These are phyloP conservation scores for Xiphophorus couchianus DNA, from an alignment of 2,113 vertebrate genomes.

Conservation along the genomic window DNA sequence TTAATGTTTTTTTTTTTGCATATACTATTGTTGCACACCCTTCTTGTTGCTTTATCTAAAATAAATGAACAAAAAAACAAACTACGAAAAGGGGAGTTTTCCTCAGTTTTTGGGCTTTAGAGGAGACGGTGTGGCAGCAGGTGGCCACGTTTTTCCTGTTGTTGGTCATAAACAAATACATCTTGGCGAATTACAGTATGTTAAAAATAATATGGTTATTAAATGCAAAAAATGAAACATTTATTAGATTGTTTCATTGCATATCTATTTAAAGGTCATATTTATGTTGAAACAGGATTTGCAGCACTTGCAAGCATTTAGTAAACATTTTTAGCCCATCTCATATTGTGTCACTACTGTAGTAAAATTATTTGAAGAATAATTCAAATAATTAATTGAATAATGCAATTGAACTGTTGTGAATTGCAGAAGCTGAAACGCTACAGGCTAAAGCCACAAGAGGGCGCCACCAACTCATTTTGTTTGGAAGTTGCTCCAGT, in stretches of 20 bases:
- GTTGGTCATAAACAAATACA: conserved; percentile 24
- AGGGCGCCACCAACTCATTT: conserved; percentile 42
- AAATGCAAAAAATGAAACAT: neutral
- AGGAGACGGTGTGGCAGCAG: conserved; percentile 3
- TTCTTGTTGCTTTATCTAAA: conserved; percentile 31
- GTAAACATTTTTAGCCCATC: conserved; percentile 34
- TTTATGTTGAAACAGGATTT: neutral
- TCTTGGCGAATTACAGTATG: no score
- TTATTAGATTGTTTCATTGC: neutral
- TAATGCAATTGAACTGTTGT: neutral
- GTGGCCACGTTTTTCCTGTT: conserved; percentile 20
- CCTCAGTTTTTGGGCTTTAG: neutral
- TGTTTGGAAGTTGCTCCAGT: neutral
- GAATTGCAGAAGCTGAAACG: neutral
- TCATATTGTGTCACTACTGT: conserved; percentile 58
- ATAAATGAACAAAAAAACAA: conserved; percentile 25
- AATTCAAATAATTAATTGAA: no score
- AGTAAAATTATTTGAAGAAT: conserved; percentile 72
- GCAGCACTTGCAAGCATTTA: neutral
- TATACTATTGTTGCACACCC: conserved; percentile 35
- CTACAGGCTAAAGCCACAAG: conserved; percentile 8
- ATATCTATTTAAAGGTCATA: neutral
- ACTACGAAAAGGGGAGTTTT: neutral
- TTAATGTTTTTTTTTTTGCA: conserved; percentile 12
- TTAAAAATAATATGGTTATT: no score